Evolutionary conservation across 2,888 invertebrate genomes (phyloP), one percentile per base, ranked within the genome.

Genomic region (Alitta virens): DNA sequence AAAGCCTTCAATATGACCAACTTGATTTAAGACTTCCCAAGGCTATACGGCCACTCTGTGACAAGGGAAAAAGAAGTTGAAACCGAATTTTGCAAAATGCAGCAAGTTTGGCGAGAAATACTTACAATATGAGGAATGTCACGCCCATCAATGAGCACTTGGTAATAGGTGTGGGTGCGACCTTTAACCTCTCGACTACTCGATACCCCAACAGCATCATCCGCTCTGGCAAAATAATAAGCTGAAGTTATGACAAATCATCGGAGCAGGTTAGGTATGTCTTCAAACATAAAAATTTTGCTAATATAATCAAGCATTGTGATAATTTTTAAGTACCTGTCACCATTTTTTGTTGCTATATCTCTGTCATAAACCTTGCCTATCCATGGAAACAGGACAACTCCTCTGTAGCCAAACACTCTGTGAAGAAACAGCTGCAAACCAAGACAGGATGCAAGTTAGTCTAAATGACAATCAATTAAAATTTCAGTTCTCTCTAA

Each of bases 111-210:
- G n/a, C n/a, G 33, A 33, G 12, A 33, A 33, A 33, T 7, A 33
- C 90, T 89, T 86, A 94, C 93, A 85, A 98, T 96, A 82, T 90
- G 93, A 7, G 96, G 94, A 78, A 94, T 95, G 85, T 99, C 98
- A 78, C 97, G 86, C 65, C 94, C 91, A 83, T 99, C 98, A 72
- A 99, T 97, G 49, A 99, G 86, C 49, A 96, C 97, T 86, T 99
- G 97, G 83, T 99, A 99, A 82, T 95, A 98, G 43, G 94, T 92
- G 76, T 95, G 94, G 7, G 92, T 91, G 78, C 89, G 87, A 53
- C 94, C 93, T 82, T 93, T 91, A 2, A 83, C 79, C 64, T 83
- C 81, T 56, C 78, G 75, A 25, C 65, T 68, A 24, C 67, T 53
- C 9, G 68, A 60, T 42, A 59, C 51, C 9, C 59, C 59, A 27